Base-by-base conservation (phyloP, 2,113 vertebrate species). In the Grammomys dolichurus region DNA sequence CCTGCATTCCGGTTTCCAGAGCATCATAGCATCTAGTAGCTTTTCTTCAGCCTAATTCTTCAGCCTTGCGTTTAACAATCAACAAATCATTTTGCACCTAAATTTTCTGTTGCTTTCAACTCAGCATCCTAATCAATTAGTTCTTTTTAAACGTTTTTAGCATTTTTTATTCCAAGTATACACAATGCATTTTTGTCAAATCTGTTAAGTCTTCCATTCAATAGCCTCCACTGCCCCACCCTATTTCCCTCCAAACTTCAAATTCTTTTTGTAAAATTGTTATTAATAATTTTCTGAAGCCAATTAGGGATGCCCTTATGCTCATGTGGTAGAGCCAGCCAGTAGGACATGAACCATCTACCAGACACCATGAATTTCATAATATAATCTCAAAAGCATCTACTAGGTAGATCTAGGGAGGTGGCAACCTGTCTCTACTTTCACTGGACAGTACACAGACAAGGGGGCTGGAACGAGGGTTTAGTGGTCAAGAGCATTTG, bases 91-190 rank as follows among this genome's bases (percentile, higher is more conserved):
- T 89, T 78, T 67, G 51, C 73, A 46, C 16, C 70, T 58, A 51
- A 24, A 5, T 70, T 91, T 91, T 94, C 51, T 90, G 14, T 90
- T 95, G 43, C 22, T 93, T 90, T 43, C 51, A 90, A 85, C 63
- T 43, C 80, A 81, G 16, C 77, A 60, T 73, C 16, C 28, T 69
- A 72, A 87, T 11, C 28, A 51, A 94, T 87, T 7, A 12, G 40
- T 43, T 87, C 28, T n/a, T 46, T 85, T 46, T 31, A 85, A 85
- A 46, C 11, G 43, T 17, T 65, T 85, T 17, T 63, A 63, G 36
- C 26, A 3, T 60, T 86, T 6, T 69, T 51, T 36, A 87, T 69
- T 87, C 6, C 9, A 67, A 19, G 69, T 48, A 69, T 24, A 22
- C 48, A 48, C 5, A 10, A 46, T 36, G 2, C 13, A 48, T 48